A percentile compares a stretch with the other conserved stretches of the same genome.
Conservation (phyloP, 1,140 invertebrate genomes). For the Saxidomus purpurata region DNA sequence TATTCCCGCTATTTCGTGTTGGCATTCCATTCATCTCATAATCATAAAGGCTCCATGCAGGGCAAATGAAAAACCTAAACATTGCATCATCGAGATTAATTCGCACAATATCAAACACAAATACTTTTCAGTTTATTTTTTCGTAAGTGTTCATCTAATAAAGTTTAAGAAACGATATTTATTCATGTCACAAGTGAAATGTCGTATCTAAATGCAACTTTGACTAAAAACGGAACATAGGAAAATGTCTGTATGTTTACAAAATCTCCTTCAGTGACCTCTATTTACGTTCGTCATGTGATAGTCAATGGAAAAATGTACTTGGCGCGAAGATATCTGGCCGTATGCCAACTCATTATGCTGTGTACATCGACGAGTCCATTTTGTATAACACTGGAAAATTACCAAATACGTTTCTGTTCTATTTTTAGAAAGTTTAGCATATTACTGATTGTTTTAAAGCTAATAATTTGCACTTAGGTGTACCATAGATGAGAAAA, state of each 20-base stretch:
- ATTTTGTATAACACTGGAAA: constrained; percentile 57
- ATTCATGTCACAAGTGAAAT: no score
- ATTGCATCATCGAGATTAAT: constrained; percentile 62
- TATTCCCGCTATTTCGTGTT: constrained; percentile 61
- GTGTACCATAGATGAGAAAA: no score
- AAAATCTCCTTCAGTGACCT: constrained; percentile 30
- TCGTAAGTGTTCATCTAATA: no score
- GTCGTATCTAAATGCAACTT: no score
- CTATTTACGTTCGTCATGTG: constrained; percentile 61
- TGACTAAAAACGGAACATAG: no score
- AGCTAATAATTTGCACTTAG: no score
- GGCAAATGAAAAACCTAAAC: neutral
- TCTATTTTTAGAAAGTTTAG: constrained; percentile 9
- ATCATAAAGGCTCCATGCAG: constrained; percentile 32
- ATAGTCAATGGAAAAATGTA: constrained; percentile 64
- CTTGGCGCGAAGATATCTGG: constrained; percentile 74
- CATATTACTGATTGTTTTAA: no score
- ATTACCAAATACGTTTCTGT: constrained; percentile 8
- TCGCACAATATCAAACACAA: no score
- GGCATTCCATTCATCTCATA: constrained; percentile 79
- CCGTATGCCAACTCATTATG: constrained; percentile 65
- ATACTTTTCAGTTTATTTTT: no score
- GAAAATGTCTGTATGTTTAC: neutral
- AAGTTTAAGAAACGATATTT: no score
- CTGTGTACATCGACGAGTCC: constrained; percentile 45